A percentile compares a stretch with the other conserved stretches of the same genome.
Evolutionary conservation across 2,888 invertebrate genomes (phyloP).

Genomic region (Mimas tiliae): DNA sequence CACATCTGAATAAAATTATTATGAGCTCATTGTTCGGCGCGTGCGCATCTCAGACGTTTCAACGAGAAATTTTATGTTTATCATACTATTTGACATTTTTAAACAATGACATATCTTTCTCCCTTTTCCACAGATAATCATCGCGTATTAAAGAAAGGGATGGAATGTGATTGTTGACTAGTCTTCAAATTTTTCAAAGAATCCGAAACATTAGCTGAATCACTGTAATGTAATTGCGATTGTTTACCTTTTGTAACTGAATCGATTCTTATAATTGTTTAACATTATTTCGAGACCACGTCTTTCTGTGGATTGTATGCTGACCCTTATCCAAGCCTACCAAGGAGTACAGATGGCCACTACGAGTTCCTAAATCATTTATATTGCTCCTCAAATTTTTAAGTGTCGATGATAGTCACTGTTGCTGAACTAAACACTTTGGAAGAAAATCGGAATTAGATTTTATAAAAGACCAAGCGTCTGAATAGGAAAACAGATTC

Average conservation of each 20-base stretch:
- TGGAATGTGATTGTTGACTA: conserved; percentile 60
- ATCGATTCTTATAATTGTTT: background rate
- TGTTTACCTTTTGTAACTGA: conserved; percentile 11
- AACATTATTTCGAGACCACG: background rate
- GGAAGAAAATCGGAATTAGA: too few relatives aligned
- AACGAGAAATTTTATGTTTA: conserved; percentile 81
- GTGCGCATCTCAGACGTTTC: conserved; percentile 68
- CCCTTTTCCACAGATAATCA: conserved; percentile 55
- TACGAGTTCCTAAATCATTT: too few relatives aligned
- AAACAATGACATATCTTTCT: conserved; percentile 68
- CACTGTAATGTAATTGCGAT: conserved; percentile 64
- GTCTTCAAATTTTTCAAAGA: conserved; percentile 64
- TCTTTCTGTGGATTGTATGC: too few relatives aligned
- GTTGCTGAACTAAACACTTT: too few relatives aligned
- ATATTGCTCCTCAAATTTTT: too few relatives aligned
- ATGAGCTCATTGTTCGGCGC: conserved; percentile 63
- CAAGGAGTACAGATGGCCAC: too few relatives aligned
- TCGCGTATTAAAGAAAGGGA: conserved; percentile 56
- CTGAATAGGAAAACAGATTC: too few relatives aligned
- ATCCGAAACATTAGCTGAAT: conserved; percentile 75
- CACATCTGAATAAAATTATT: conserved; percentile 72
- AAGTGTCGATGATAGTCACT: too few relatives aligned
- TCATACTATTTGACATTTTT: conserved; percentile 83
- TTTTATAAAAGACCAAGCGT: too few relatives aligned
- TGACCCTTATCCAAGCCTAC: background rate